A percentile compares a stretch with the other conserved stretches of the same genome.
phyloP scores from a whole-genome alignment of 2,113 vertebrate species.

The Gymnorhina tibicen region DNA sequence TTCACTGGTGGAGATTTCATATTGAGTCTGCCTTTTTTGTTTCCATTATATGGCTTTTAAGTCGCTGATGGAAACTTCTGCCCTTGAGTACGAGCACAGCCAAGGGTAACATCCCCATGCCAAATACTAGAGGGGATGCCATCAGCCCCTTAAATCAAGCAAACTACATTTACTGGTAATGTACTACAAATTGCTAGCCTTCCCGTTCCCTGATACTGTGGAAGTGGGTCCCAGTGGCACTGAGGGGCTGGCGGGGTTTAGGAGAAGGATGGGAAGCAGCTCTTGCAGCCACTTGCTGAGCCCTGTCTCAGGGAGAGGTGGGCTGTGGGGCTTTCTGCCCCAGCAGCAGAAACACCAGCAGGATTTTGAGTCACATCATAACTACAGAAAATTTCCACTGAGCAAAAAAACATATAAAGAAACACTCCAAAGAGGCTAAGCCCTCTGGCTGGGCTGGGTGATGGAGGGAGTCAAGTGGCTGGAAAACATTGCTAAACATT shows the following conservation, averaged over 20 bases:
- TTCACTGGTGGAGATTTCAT: not conserved
- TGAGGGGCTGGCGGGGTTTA: not conserved
- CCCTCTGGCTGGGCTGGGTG: not conserved
- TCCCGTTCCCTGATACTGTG: not conserved
- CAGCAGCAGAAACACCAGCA: not conserved
- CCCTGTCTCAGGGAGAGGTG: not conserved
- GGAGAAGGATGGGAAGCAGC: not conserved
- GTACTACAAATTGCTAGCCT: not conserved
- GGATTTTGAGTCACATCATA: not conserved
- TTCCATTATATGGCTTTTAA: not conserved
- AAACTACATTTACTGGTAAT: not conserved
- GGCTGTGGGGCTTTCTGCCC: not conserved
- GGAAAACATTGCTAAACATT: conserved; percentile 34
- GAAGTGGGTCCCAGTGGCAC: not conserved
- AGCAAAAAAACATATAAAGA: not conserved
- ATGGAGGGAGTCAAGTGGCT: conserved; percentile 11
- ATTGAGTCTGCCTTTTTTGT: not conserved
- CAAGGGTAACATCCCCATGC: conserved; percentile 33
- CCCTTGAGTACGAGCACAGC: not conserved
- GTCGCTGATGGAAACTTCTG: conserved; percentile 28
- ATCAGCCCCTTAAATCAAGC: not conserved
- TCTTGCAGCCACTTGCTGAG: not conserved
- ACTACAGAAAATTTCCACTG: not conserved
- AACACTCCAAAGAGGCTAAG: not conserved
- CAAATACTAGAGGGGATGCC: not conserved